Percentiles rank a stretch among this genome's conserved stretches.
phyloP scores from a whole-genome alignment of 2,797 vertebrate species.

The Poecilia wingei region DNA sequence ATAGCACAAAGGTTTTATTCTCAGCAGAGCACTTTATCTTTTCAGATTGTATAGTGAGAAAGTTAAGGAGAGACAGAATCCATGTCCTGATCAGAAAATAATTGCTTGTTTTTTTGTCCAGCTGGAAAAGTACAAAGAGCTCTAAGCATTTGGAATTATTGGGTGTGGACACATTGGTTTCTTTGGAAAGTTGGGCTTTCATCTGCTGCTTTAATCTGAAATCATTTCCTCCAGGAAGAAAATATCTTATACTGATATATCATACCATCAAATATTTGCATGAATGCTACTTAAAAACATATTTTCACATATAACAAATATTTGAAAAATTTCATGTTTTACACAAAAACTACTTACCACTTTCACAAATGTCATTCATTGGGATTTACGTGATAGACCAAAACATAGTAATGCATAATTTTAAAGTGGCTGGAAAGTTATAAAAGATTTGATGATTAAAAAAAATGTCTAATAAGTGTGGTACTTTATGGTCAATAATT shows the following conservation, averaged over 20 bases:
- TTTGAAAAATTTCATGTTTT: neutral
- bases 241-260: neutral
- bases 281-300: neutral
- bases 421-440: neutral
- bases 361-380: neutral
- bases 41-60: slow-evolving; percentile 9
- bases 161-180: neutral
- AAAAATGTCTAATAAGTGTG: neutral
- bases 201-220: neutral
- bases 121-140: slow-evolving; percentile 15
- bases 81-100: slow-evolving; percentile 11
- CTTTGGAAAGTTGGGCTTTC: neutral
- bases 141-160: slow-evolving; percentile 4
- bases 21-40: neutral
- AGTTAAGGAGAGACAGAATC: neutral
- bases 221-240: neutral
- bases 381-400: neutral
- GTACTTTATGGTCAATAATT: neutral
- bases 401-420: neutral
- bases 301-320: neutral
- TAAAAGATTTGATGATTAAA: neutral
- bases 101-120: slow-evolving; percentile 25
- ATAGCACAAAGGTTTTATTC: slow-evolving; percentile 8
- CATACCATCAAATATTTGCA: neutral
- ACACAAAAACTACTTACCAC: neutral